phyloP scores from a whole-genome alignment of 2,888 invertebrate species.

The Lasioglossum calceatum region DNA sequence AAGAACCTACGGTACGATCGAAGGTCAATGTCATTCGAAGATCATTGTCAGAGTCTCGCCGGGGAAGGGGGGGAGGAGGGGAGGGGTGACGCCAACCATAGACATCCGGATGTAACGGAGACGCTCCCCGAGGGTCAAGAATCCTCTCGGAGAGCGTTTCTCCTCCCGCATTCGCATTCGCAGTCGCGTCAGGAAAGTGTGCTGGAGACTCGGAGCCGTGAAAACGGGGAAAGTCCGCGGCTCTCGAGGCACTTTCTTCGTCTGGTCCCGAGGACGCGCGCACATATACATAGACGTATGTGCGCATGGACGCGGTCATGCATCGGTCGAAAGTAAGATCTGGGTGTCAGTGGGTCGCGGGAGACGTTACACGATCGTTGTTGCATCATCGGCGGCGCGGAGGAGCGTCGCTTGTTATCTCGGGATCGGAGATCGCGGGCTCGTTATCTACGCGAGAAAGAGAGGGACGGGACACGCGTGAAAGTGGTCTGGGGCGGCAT shows the following conservation, averaged over 20 bases:
- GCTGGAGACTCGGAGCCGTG: conserved; percentile 28
- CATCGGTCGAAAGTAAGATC: conserved; percentile 66
- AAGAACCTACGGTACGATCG: neutral
- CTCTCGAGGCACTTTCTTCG: conserved; percentile 35
- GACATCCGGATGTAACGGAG: neutral
- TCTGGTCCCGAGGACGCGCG: neutral
- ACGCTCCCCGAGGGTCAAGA: neutral
- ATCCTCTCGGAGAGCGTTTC: neutral
- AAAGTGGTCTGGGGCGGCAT: conserved; percentile 44
- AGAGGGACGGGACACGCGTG: conserved; percentile 5
- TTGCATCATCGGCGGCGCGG: conserved; percentile 25
- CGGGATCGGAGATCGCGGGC: conserved; percentile 34
- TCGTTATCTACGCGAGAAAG: neutral
- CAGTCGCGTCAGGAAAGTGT: conserved; percentile 31
- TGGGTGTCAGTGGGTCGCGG: conserved; percentile 46
- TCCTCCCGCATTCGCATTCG: neutral
- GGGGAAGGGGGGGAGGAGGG: no score
- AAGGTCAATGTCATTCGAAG: neutral
- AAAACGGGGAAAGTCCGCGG: conserved; percentile 50
- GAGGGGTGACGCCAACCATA: neutral
- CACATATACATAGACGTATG: no score
- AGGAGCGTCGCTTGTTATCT: conserved; percentile 39
- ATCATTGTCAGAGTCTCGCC: neutral
- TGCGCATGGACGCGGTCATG: conserved; percentile 2
- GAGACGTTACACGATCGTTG: conserved; percentile 44